phyloP scores from a whole-genome alignment of 2,797 vertebrate genomes.

The Epinephelus malabaricus region DNA sequence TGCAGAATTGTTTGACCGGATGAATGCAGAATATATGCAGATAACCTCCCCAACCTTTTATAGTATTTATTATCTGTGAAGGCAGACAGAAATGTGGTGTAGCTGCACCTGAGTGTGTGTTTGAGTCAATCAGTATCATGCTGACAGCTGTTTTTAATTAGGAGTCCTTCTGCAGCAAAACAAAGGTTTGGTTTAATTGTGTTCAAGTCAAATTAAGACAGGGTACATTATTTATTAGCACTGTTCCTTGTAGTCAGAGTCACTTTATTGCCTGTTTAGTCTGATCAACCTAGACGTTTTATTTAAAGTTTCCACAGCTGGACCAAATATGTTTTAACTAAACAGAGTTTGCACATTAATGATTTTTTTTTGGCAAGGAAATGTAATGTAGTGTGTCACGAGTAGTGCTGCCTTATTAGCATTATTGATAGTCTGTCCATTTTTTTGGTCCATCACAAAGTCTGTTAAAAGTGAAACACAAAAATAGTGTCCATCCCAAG shows the following conservation, averaged over 20 bases:
- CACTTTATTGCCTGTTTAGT: neutral
- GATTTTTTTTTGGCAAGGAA: neutral
- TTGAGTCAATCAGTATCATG: neutral
- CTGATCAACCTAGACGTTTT: neutral
- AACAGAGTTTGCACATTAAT: constrained; percentile 19
- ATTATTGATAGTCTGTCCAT: neutral
- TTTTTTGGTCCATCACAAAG: neutral
- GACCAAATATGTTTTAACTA: constrained; percentile 16
- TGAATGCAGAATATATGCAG: constrained; percentile 1
- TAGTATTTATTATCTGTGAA: neutral
- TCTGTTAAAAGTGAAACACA: neutral
- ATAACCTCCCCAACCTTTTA: neutral
- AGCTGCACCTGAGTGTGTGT: constrained; percentile 7
- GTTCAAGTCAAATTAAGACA: neutral
- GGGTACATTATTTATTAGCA: neutral
- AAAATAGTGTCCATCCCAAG: neutral
- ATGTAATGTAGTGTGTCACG: neutral
- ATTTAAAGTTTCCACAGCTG: constrained; percentile 13
- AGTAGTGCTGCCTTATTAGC: neutral
- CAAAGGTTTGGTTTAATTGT: neutral
- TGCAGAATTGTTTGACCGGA: constrained; percentile 29
- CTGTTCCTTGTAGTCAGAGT: neutral
- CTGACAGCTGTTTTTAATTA: constrained; percentile 16
- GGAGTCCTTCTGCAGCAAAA: neutral
- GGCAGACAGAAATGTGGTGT: neutral